A percentile compares a stretch with the other conserved stretches of the same genome.
Evolutionary conservation across 92 coral and sea anemone genomes (phyloP).

Genomic region (Porites cylindrica): DNA sequence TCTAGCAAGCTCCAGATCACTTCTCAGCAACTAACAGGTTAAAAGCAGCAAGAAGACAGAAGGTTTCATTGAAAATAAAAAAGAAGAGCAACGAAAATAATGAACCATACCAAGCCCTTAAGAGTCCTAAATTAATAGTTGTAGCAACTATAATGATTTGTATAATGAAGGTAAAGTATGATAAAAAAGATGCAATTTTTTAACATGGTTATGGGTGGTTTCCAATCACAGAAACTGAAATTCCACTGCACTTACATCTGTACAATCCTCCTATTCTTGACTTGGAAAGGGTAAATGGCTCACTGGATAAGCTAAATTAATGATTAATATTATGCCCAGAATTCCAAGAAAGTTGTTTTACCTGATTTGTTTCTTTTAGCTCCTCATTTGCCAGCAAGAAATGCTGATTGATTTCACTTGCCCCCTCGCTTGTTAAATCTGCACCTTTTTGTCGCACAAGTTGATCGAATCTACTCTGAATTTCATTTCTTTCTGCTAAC

Average conservation of each 20-base stretch:
- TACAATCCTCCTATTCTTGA: neutral
- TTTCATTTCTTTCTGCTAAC: slow-evolving; percentile 59
- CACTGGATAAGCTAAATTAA: neutral
- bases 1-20: slow-evolving; percentile 63
- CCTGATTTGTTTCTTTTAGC: slow-evolving; percentile 66
- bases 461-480: slow-evolving; percentile 50
- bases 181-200: too few species aligned
- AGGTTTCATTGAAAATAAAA: neutral
- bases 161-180: too few species aligned
- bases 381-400: slow-evolving; percentile 38
- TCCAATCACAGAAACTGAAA: too few species aligned
- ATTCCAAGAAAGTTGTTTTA: slow-evolving; percentile 4
- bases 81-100: neutral
- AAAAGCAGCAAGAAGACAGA: slow-evolving; percentile 2
- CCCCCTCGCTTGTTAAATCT: slow-evolving; percentile 43
- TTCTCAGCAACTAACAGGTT: slow-evolving; percentile 61
- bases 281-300: neutral
- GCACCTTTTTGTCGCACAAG: slow-evolving; percentile 40
- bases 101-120: too few species aligned
- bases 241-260: too few species aligned
- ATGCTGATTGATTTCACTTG: slow-evolving; percentile 26
- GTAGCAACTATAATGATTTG: too few species aligned
- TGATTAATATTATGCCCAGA: too few species aligned
- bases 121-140: too few species aligned
- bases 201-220: too few species aligned